Evolutionary conservation across 2,888 invertebrate species (phyloP), one percentile per base, ranked within the genome.

Genomic region (Antheraea assamensis): DNA sequence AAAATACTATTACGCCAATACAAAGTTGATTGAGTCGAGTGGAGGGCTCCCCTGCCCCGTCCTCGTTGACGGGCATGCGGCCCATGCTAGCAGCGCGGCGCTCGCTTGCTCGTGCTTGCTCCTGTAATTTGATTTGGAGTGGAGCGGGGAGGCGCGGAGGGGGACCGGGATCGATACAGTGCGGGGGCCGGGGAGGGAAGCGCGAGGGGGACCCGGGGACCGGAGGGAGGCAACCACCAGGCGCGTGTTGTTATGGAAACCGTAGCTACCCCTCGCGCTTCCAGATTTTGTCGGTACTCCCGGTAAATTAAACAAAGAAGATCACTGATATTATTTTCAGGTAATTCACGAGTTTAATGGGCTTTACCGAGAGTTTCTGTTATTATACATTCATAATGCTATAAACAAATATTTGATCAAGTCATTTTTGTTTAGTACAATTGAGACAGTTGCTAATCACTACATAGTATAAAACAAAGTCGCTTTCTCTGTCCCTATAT

Each of bases 51-150:
- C 78, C 75, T 24, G 58, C 58, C 58, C 58, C 24, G 58, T 58
- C 7, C 52, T 64, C 70, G 68, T 73, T 47, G 73, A 75, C 76
- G 77, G 72, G 76, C 74, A 73, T 72, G 81, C 81, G 72, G 74
- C 76, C 68, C 71, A 72, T 74, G 73, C 77, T 74, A 74, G 76
- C 80, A 78, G 78, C 79, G 80, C 79, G 78, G 78, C 79, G 80
- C 79, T 79, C 79, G 83, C 85, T 81, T 82, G 85, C 84, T 82
- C 80, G 82, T 83, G 86, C 83, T 82, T 80, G 85, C 87, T 91
- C 91, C 90, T 92, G 94, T 93, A 93, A 93, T 93, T 94, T 93
- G 93, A 94, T 94, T 94, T 94, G 93, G 93, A 91, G 93, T 89
- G 89, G 88, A 78, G 91, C 80, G 88, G 87, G 82, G 88, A 75